These are phyloP conservation scores for Chrysomela aeneicollis DNA, from an alignment of 2,888 invertebrate genomes.

Conservation along the genomic window DNA sequence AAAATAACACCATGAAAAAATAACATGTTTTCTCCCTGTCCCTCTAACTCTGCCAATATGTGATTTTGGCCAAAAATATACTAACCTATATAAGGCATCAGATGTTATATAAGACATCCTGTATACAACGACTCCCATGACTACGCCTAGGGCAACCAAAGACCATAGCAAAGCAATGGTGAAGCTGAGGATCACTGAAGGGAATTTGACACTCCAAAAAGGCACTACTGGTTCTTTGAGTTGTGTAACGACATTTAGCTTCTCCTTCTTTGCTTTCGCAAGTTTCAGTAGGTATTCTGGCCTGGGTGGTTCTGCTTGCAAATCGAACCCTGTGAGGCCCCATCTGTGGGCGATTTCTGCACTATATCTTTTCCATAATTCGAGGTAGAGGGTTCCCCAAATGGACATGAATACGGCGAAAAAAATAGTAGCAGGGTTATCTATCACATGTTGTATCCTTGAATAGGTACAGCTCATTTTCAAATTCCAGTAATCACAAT, in stretches of 20 bases:
- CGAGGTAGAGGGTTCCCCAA: slow-evolving; percentile 82
- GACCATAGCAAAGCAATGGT: slow-evolving; percentile 70
- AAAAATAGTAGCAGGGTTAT: slow-evolving; percentile 80
- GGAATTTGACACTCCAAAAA: slow-evolving; percentile 78
- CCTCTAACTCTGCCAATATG: no score
- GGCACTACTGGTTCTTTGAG: slow-evolving; percentile 76
- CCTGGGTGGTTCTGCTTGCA: slow-evolving; percentile 77
- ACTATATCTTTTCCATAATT: slow-evolving; percentile 82
- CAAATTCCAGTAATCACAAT: slow-evolving; percentile 79
- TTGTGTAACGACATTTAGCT: slow-evolving; percentile 66
- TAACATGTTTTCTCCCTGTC: no score
- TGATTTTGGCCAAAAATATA: no score
- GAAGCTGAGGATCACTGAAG: slow-evolving; percentile 75
- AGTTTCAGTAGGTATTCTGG: slow-evolving; percentile 76
- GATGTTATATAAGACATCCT: slow-evolving; percentile 73
- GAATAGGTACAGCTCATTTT: slow-evolving; percentile 76
- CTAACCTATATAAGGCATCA: slow-evolving; percentile 54
- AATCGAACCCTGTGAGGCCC: slow-evolving; percentile 80
- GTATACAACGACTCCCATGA: slow-evolving; percentile 81
- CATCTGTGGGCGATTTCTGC: slow-evolving; percentile 81
- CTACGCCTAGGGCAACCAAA: slow-evolving; percentile 74
- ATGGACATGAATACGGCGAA: slow-evolving; percentile 85
- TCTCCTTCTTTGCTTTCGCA: slow-evolving; percentile 64
- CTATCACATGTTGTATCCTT: slow-evolving; percentile 79
- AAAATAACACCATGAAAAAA: no score